phyloP scores from a whole-genome alignment of 2,888 invertebrate genomes.

The Bursaphelenchus okinawaensis region DNA sequence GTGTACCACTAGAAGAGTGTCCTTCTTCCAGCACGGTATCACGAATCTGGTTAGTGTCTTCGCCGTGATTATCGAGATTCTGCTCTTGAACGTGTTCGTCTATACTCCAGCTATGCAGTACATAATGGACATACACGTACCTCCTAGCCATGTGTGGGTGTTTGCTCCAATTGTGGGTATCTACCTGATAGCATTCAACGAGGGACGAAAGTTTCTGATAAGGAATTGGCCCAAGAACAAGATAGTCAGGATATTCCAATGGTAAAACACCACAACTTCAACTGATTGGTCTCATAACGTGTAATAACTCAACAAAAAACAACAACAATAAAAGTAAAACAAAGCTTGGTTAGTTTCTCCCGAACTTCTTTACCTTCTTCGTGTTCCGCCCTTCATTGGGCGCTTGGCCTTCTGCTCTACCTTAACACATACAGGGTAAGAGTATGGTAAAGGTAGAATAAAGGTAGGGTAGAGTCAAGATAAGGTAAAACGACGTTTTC shows the following conservation, averaged over 20 bases:
- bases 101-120: constrained; percentile 55
- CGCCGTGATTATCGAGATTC: constrained; percentile 53
- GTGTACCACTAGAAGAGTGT: constrained; percentile 55
- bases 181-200: constrained; percentile 52
- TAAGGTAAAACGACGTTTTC: too few species aligned
- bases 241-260: not conserved
- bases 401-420: too few species aligned
- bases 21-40: constrained; percentile 55
- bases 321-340: not conserved
- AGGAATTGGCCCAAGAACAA: constrained; percentile 9
- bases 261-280: not conserved
- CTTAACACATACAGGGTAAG: too few species aligned
- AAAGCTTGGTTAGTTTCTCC: too few species aligned
- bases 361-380: constrained; percentile 6
- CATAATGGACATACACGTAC: constrained; percentile 53
- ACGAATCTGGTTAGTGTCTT: constrained; percentile 53
- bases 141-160: constrained; percentile 48
- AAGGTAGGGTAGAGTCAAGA: too few species aligned
- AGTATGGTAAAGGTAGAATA: too few species aligned
- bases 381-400: not conserved
- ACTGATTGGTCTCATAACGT: not conserved
- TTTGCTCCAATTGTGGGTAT: constrained; percentile 42
- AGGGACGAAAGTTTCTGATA: constrained; percentile 47
- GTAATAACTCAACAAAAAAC: not conserved
- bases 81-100: constrained; percentile 52